Percentiles rank a stretch among this genome's conserved stretches.
Conservation (phyloP, 2,888 invertebrate genomes). For the Congeria kusceri region DNA sequence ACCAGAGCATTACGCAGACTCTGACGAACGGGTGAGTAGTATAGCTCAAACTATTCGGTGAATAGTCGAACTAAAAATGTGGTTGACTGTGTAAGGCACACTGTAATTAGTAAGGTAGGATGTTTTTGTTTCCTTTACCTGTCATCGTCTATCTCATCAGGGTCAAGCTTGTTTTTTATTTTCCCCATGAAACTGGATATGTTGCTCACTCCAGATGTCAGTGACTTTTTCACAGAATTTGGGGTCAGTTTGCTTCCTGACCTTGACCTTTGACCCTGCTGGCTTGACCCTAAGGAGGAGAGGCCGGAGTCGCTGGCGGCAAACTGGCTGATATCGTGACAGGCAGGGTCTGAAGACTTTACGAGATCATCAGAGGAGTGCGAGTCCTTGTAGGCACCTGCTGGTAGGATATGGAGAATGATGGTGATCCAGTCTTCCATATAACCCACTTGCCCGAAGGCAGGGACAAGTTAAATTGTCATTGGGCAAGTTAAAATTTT, state of each 20-base stretch:
- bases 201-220: slow-evolving; percentile 93
- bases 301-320: slow-evolving; percentile 74
- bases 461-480: too few relatives aligned
- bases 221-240: slow-evolving; percentile 90
- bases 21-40: too few relatives aligned
- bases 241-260: slow-evolving; percentile 58
- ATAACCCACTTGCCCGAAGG: too few relatives aligned
- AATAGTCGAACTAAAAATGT: too few relatives aligned
- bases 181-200: slow-evolving; percentile 91
- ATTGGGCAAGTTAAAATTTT: too few relatives aligned
- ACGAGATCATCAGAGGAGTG: slow-evolving; percentile 57
- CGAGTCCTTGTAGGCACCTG: slow-evolving; percentile 39
- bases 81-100: too few relatives aligned
- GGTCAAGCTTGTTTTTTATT: slow-evolving; percentile 77
- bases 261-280: slow-evolving; percentile 52
- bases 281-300: slow-evolving; percentile 54
- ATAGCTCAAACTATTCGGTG: too few relatives aligned
- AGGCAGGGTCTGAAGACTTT: slow-evolving; percentile 36
- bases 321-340: slow-evolving; percentile 44
- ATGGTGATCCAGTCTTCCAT: too few relatives aligned
- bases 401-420: background rate
- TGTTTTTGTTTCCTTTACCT: slow-evolving; percentile 20
- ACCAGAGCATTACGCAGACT: too few relatives aligned
- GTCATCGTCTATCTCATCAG: slow-evolving; percentile 89
- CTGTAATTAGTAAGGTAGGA: too few relatives aligned